Base-by-base conservation (phyloP, 2,113 vertebrate species). In the Oreotrochilus melanogaster region DNA sequence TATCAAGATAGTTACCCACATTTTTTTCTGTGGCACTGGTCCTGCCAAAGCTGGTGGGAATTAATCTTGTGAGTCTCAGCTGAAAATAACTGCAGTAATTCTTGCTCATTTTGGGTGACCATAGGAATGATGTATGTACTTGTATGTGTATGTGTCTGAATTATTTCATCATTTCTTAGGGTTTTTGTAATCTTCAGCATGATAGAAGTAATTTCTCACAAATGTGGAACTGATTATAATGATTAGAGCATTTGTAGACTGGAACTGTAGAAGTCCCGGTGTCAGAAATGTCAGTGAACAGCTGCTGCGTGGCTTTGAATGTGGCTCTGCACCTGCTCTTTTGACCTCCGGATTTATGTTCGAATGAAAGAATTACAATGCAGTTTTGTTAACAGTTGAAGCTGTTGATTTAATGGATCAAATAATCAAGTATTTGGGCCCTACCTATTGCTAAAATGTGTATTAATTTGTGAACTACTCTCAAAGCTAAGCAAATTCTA, bases 31-130 rank as follows among this genome's bases (percentile, higher is more conserved):
- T 85, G 70, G 24, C 31, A 33, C 39, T 88, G 10, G 14, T 92
- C 3, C 37, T 70, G 47, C 56, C 11, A 62, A 27, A 80, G n/a
- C 58, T 83, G 37, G 13, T 58, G 31, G 25, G 19, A 37, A 78
- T 86, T 88, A 72, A 93, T 33, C 69, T 86, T 0, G 1, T 45
- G 45, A 93, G n/a, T 82, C 66, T 93, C 6, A 51, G 66, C 74
- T 92, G 85, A 91, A 92, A 94, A 78, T 69, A 88, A 53, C 53
- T 53, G 24, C 35, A 82, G 66, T 85, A 94, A 72, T 88, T 93
- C 74, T 71, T 89, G 18, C 53, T 87, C 65, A 85, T 35, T 65
- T 84, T 86, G 33, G 3, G 61, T 91, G 60, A 51, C 60, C 22
- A 8, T 60, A 47, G 24, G 62, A 72, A 66, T 73, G 27, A 48